Evolutionary conservation across 2,113 vertebrate species (phyloP), one percentile per base, ranked within the genome.

Genomic region (Epinephelus cyanopodus): DNA sequence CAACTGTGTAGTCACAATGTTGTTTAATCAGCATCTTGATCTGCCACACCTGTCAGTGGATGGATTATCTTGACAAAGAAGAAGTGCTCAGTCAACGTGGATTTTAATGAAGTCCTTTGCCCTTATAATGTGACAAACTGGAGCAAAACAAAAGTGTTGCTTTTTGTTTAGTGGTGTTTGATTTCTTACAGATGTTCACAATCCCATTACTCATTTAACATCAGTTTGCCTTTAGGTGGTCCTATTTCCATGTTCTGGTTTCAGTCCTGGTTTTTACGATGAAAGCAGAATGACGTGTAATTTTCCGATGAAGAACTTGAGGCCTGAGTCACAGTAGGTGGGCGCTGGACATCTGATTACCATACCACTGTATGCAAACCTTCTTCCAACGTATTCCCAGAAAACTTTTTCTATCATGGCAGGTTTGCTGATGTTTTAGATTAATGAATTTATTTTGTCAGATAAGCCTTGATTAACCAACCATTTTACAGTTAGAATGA

Each of bases 371-470:
- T 33, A 54, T 48, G 57, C 11, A 37, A 84, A 63, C 53, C n/a
- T 50, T 83, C 14, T 57, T 52, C 27, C 10, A n/a, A n/a, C 27
- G 63, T 66, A 48, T 77, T 77, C 52, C 60, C 62, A 78, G 63
- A 69, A 84, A 82, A 48, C 1, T n/a, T 33, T 9, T 70, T 76
- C n/a, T 63, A 74, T 78, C 50, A n/a, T 80, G 75, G 47, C 21
- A 42, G 15, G 27, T 25, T 27, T 25, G 14, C 47, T 80, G 27
- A 11, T 0, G 17, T 17, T 17, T 74, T 57, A 10, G 42, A 10
- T 42, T 11, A 8, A 3, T 4, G 18, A n/a, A 14, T 64, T n/a
- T 21, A 29, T 66, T 25, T 47, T 11, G 47, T 61, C 10, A 57
- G 54, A 69, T 58, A 7, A 45, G 23, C 23, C 18, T 13, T 47